Base-by-base conservation (phyloP, 2,888 invertebrate species). In the Salpingus planirostris region DNA sequence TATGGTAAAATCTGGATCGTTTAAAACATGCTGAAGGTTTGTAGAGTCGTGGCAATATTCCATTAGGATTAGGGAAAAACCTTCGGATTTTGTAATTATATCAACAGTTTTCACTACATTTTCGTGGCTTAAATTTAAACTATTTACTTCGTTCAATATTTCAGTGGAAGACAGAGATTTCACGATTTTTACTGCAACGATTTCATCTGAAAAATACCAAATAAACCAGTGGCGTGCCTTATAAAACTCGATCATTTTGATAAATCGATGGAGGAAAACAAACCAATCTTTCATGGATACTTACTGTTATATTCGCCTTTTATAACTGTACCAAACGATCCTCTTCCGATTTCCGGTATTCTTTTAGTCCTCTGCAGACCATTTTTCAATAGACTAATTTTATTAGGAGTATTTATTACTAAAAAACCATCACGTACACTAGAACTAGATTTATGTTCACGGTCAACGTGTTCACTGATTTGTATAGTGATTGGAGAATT, bases 301-400 rank as follows among this genome's bases (percentile, higher is more conserved):
- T 28, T 51, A 61, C 61, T 57, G 49, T 55, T 50, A 43, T 55
- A 51, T n/a, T 43, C 34, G 13, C 57, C 59, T 38, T 48, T 50
- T 25, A 62, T 50, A 5, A 63, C 60, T n/a, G 53, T 55, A n/a
- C 63, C 63, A 44, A 63, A 63, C 6, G 49, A 36, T 13, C 63
- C 63, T 41, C 47, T 51, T 13, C 62, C 62, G 24, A 63, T 42
- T 35, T 61, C 43, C 36, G 51, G 52, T 6, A 56, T 38, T 14
- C 40, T 28, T 26, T 40, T 41, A 15, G 33, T 39, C 8, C 41
- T 36, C 13, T 37, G 33, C 11, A 56, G 36, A 12, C 61, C 62
- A 40, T 51, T 41, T 34, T 50, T 39, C 21, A 52, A 36, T 18
- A 62, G 45, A 27, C 50, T 39, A 7, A 33, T 28, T 40, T 59